These are phyloP conservation scores for Heterotis niloticus DNA, from an alignment of 2,113 vertebrate species.

Conservation along the genomic window DNA sequence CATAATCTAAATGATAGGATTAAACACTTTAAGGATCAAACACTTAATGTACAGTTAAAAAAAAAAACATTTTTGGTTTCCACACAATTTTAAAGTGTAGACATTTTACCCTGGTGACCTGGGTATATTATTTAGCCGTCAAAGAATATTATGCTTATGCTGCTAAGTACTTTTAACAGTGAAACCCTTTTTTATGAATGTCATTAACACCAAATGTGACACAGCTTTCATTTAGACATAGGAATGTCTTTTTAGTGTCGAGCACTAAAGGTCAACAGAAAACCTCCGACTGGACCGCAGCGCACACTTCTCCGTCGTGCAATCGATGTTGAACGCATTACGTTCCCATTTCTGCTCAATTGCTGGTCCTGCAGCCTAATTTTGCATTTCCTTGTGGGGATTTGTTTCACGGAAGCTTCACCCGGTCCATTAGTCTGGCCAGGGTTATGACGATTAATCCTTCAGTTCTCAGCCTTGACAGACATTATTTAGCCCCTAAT, in stretches of 20 bases:
- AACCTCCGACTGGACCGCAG: background rate
- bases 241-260: background rate
- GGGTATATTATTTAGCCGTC: background rate
- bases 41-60: background rate
- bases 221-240: background rate
- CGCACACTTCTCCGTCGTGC: background rate
- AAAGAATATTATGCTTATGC: background rate
- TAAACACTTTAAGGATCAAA: background rate
- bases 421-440: constrained; percentile 66
- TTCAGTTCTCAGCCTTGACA: constrained; percentile 70
- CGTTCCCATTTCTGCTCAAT: constrained; percentile 6
- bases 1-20: background rate
- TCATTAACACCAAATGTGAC: background rate
- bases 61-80: background rate
- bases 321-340: constrained; percentile 19
- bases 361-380: constrained; percentile 55
- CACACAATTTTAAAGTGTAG: background rate
- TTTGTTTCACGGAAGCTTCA: constrained; percentile 39
- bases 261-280: too few species aligned
- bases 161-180: background rate
- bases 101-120: background rate
- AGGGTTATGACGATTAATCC: constrained; percentile 76
- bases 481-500: constrained; percentile 73
- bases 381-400: constrained; percentile 56
- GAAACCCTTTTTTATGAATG: background rate